Evolutionary conservation across 1,140 invertebrate genomes (phyloP), one percentile per base, ranked within the genome.

Genomic region (Protaetia brevitarsis): DNA sequence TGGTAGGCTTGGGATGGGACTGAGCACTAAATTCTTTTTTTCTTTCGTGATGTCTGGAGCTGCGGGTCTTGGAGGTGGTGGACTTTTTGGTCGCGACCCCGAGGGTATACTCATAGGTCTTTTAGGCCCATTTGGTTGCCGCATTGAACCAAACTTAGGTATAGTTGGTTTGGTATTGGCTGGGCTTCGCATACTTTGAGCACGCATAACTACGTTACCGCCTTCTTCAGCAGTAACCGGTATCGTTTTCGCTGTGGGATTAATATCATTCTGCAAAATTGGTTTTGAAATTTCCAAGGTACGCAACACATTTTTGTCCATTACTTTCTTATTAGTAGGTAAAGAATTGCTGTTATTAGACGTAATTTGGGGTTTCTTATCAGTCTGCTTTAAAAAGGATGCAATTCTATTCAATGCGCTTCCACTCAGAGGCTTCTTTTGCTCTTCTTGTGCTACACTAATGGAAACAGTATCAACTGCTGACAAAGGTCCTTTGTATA

Each of bases 71-170:
- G 83, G 91, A 37, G 82, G 91, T 64, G 81, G 88, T 0, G 87
- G 87, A 26, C 83, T 83, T 58, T 83, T 88, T 10, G 83, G 91
- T 73, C 83, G 82, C 58, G 74, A 82, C 21, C 72, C 85, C 28
- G 73, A 77, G 0, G 87, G 84, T 10, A 89, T 86, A 65, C 90
- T 92, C 5, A 87, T 82, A 0, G 91, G 91, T 51, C 92, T 81
- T 11, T 87, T 86, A 0, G 77, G 74, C 2, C 82, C 82, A 0
- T 79, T 79, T 0, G 85, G 79, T 34, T 89, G 84, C 28, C 90
- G 78, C 89, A 93, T 92, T 0, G 90, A 93, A 0, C 91, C 90
- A 72, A 93, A 92, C 27, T 84, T 87, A 21, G 89, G 88, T n/a
- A 93, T 83, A 0, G 80, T 76, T 0, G 87, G 85, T 70, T 81